Evolutionary conservation across 2,888 invertebrate species (phyloP).

Genomic region (Nesidiocoris tenuis): DNA sequence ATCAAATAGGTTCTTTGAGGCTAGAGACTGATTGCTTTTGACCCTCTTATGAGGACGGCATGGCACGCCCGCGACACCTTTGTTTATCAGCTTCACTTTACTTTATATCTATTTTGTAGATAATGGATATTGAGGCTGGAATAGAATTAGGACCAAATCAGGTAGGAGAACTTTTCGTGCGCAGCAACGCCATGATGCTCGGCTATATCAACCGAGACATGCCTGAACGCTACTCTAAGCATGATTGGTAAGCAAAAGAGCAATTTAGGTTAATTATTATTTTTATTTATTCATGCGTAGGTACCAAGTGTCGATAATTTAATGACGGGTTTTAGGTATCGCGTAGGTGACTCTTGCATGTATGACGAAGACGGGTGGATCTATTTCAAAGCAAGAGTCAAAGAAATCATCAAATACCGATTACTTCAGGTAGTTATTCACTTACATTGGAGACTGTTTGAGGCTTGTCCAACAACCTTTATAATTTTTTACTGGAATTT

Average conservation of each 20-base stretch:
- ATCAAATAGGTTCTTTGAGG: no score
- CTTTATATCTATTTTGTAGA: no score
- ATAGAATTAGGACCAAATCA: slow-evolving; percentile 63
- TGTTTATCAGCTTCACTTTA: no score
- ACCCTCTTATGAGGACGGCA: no score
- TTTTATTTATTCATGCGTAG: not conserved
- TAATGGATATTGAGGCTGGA: slow-evolving; percentile 54
- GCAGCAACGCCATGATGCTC: slow-evolving; percentile 77
- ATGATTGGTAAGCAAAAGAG: slow-evolving; percentile 20
- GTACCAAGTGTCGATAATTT: no score
- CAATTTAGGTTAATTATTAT: no score
- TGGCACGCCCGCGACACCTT: no score
- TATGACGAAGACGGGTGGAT: slow-evolving; percentile 74
- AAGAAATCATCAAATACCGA: slow-evolving; percentile 89
- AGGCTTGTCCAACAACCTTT: no score
- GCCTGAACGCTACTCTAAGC: not conserved
- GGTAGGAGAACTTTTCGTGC: slow-evolving; percentile 81
- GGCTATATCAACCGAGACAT: slow-evolving; percentile 71
- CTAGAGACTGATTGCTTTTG: no score
- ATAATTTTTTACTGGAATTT: no score
- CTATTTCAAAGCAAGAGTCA: slow-evolving; percentile 79
- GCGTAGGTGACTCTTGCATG: slow-evolving; percentile 74
- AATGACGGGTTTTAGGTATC: slow-evolving; percentile 15
- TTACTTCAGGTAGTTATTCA: slow-evolving; percentile 71
- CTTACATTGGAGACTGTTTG: no score